Evolutionary conservation across 2,888 invertebrate genomes (phyloP), one percentile per base, ranked within the genome.

Genomic region (Heteromyza rotundicornis): DNA sequence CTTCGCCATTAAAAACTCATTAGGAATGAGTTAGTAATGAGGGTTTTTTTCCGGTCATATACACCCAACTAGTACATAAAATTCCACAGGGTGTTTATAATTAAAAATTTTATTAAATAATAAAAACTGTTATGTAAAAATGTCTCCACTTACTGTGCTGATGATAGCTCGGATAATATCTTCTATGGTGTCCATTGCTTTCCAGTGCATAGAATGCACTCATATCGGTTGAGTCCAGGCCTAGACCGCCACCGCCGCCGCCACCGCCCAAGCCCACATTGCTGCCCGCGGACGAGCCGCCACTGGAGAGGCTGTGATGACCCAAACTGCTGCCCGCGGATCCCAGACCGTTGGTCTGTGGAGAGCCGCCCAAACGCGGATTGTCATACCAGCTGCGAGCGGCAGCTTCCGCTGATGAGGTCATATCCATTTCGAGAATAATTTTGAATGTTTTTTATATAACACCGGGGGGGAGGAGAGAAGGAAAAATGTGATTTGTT

Each of bases 351-450:
- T 80, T 80, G 55, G 78, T 76, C 63, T 82, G 82, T 58, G 84
- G 83, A 35, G 84, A 84, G 62, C 83, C 82, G 51, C 81, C 81
- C 64, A 84, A 73, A 65, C 84, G 80, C 73, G 84, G 84, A 78
- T 78, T 84, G 66, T 84, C 84, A 68, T 84, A 84, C 84, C 84
- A 84, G 77, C 82, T 82, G 74, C 84, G 84, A 66, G 83, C 83
- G 73, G 83, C 83, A 74, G 82, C 81, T 79, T 84, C 84, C 74
- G 83, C 83, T 76, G 84, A 82, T 74, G 84, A 83, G 73, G 84
- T 83, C 84, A 84, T 84, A 83, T 84, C 84, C 84, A 84, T 84
- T 78, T 82, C 82, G 78, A 81, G 81, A 78, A 81, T 81, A 82
- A 81, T 82, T 78, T 82, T 81, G 82, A 81, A 75, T 69, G 75